phyloP scores from a whole-genome alignment of 2,888 invertebrate species.

The Amphipyra tragopoginis region DNA sequence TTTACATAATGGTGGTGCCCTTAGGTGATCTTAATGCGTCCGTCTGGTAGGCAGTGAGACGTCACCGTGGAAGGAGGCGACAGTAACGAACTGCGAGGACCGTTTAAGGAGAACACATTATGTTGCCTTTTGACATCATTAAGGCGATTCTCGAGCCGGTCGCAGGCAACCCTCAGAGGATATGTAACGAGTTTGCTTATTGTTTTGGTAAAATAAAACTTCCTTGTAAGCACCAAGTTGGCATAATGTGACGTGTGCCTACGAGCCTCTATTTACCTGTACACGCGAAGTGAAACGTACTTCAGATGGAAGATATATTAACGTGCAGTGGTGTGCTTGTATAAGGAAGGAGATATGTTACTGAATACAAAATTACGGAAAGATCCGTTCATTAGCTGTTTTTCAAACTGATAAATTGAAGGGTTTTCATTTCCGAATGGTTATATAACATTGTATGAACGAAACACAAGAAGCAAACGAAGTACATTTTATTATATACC shows the following conservation, averaged over 20 bases:
- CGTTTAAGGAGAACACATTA: conserved; percentile 83
- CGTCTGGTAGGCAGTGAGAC: conserved; percentile 80
- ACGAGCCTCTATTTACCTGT: conserved; percentile 48
- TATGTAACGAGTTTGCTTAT: conserved; percentile 65
- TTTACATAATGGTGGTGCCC: conserved; percentile 71
- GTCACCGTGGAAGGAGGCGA: conserved; percentile 76
- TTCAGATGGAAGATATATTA: conserved; percentile 21
- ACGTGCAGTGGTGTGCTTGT: background rate
- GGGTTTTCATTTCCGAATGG: too few species aligned
- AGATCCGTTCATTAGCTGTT: too few species aligned
- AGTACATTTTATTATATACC: too few species aligned
- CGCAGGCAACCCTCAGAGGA: conserved; percentile 64
- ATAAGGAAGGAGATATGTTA: conserved; percentile 1
- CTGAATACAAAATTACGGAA: too few species aligned
- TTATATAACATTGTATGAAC: too few species aligned
- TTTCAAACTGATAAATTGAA: too few species aligned
- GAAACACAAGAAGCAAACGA: too few species aligned
- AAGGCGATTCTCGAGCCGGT: conserved; percentile 70
- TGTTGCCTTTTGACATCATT: conserved; percentile 88
- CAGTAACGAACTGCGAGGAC: conserved; percentile 84
- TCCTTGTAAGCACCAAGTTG: conserved; percentile 54
- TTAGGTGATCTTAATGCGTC: conserved; percentile 72
- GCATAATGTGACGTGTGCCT: conserved; percentile 57
- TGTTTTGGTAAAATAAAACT: conserved; percentile 65
- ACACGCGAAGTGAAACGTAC: conserved; percentile 20